Percentiles rank a stretch among this genome's conserved stretches.
Conservation (phyloP, 1,140 invertebrate genomes). For the Heliconius hermathena region DNA sequence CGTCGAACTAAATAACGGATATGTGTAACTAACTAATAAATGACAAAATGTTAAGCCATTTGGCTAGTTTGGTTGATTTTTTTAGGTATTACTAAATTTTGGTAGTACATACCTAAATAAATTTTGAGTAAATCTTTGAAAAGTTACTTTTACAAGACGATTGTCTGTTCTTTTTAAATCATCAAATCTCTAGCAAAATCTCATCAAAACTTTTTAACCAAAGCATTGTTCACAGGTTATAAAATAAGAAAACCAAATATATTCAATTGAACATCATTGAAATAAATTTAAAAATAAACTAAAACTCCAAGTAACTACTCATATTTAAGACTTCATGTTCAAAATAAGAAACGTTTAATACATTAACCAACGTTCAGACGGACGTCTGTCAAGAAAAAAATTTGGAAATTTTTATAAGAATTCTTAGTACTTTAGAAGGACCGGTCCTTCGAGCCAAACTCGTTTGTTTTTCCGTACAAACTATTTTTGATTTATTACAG, state of each 20-base stretch:
- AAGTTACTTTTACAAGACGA: too few species aligned
- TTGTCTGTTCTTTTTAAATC: neutral
- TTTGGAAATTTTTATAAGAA: neutral
- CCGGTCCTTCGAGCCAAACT: neutral
- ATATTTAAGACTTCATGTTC: neutral
- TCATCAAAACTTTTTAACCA: neutral
- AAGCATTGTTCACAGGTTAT: neutral
- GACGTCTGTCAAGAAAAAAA: constrained; percentile 1
- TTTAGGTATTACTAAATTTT: neutral
- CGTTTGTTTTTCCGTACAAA: constrained; percentile 5
- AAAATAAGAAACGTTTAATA: neutral
- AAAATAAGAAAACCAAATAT: neutral
- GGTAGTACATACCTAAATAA: too few species aligned
- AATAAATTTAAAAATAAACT: neutral
- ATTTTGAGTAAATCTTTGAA: too few species aligned
- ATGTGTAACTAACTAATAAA: constrained; percentile 13
- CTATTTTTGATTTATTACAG: constrained; percentile 5
- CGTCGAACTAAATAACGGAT: constrained; percentile 10
- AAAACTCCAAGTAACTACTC: neutral
- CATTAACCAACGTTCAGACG: neutral
- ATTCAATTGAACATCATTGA: neutral
- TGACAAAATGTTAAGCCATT: neutral
- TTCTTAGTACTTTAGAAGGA: neutral
- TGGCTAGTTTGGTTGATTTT: neutral
- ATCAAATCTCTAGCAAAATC: neutral